A percentile compares a stretch with the other conserved stretches of the same genome.
Conservation (phyloP, 1,140 invertebrate genomes). For the Drosophila athabasca region DNA sequence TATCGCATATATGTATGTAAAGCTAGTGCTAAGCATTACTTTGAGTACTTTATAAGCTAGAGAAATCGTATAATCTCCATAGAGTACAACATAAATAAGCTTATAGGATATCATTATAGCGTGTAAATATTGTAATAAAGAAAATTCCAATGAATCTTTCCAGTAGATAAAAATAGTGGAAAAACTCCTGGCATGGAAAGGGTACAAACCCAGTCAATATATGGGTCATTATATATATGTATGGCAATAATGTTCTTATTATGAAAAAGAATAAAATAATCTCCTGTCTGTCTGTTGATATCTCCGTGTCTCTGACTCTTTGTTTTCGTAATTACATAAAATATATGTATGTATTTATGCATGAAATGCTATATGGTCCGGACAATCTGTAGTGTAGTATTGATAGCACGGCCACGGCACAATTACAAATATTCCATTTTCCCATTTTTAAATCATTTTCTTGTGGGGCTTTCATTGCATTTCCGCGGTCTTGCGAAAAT, state of each 20-base stretch:
- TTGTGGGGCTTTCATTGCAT: conserved; percentile 29
- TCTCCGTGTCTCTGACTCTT: conserved; percentile 37
- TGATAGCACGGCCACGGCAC: conserved; percentile 16
- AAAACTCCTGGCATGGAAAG: too few relatives aligned
- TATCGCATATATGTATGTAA: conserved; percentile 14
- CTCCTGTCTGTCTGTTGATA: conserved; percentile 18
- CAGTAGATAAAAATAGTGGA: too few relatives aligned
- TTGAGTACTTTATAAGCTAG: too few relatives aligned
- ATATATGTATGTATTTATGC: not conserved
- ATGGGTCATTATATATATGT: too few relatives aligned
- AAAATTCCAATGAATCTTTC: too few relatives aligned
- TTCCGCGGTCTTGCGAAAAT: conserved; percentile 59
- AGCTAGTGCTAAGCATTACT: not conserved
- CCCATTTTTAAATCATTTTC: conserved; percentile 42
- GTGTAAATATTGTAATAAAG: too few relatives aligned
- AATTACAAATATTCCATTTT: conserved; percentile 13
- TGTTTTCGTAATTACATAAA: conserved; percentile 16
- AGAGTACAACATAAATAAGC: too few relatives aligned
- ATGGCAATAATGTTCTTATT: conserved; percentile 22
- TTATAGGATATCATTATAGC: too few relatives aligned
- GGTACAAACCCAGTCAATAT: too few relatives aligned
- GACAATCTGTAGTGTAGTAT: conserved; percentile 19
- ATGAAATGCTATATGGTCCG: conserved; percentile 1
- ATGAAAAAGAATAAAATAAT: conserved; percentile 27
- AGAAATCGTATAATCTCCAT: too few relatives aligned